phyloP scores from a whole-genome alignment of 2,888 invertebrate genomes.

The Hyalella azteca region DNA sequence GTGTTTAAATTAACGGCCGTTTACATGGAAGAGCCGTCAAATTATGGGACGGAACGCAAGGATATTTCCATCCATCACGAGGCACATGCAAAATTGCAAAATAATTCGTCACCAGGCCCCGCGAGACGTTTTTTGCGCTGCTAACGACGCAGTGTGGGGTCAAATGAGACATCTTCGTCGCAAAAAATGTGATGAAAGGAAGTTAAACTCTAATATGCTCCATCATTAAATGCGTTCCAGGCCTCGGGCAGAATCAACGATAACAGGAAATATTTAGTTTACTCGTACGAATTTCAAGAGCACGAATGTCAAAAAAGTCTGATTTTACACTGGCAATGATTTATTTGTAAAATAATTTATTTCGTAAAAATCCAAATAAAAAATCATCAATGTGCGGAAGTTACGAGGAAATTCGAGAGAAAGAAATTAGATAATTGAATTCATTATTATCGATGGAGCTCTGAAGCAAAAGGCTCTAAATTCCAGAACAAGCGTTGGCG shows the following conservation, averaged over 20 bases:
- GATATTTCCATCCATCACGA: conserved; percentile 22
- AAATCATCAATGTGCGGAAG: too few species aligned
- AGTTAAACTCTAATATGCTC: background rate
- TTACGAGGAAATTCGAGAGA: too few species aligned
- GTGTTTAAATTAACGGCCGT: background rate
- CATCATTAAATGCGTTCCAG: background rate
- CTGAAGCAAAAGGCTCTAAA: too few species aligned
- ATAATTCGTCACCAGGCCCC: conserved; percentile 3
- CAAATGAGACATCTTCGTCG: background rate
- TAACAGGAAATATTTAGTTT: too few species aligned
- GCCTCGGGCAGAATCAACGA: background rate
- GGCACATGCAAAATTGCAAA: background rate
- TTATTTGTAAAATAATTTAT: too few species aligned
- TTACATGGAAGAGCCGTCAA: background rate
- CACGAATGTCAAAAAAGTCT: too few species aligned
- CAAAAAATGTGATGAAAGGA: background rate
- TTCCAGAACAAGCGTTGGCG: too few species aligned
- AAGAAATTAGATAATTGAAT: too few species aligned
- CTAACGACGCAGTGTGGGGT: background rate
- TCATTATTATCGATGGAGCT: too few species aligned
- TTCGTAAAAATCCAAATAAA: too few species aligned
- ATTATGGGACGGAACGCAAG: background rate
- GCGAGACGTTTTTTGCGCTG: background rate
- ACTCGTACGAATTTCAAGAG: too few species aligned
- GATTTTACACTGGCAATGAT: too few species aligned